phyloP scores from a whole-genome alignment of 1,140 invertebrate species.

The Trichomalopsis sarcophagae region DNA sequence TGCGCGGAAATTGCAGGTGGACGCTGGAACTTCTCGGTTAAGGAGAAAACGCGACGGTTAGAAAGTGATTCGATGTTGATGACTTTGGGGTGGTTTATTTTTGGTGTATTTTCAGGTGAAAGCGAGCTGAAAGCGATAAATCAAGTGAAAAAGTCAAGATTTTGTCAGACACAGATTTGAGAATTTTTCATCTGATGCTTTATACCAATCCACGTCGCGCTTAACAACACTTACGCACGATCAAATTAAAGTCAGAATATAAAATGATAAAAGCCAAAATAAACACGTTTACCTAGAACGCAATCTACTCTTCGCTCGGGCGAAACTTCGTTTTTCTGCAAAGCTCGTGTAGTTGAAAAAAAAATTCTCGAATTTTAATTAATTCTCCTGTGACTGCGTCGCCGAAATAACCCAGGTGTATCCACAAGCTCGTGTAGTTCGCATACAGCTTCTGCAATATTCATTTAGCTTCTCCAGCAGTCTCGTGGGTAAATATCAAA shows the following conservation, averaged over 20 bases:
- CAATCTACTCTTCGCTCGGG: background rate
- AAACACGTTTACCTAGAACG: background rate
- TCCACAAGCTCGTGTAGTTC: background rate
- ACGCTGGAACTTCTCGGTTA: background rate
- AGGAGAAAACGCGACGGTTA: background rate
- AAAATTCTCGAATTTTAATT: background rate
- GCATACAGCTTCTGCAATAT: conserved; percentile 9
- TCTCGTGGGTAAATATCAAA: conserved; percentile 3
- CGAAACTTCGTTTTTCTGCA: background rate
- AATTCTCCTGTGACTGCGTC: background rate
- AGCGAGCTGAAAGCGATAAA: too few relatives aligned
- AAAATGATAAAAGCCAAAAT: background rate
- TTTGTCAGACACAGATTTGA: too few relatives aligned
- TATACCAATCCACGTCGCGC: too few relatives aligned
- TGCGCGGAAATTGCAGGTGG: background rate
- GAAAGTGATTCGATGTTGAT: background rate
- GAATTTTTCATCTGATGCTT: too few relatives aligned
- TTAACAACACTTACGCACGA: too few relatives aligned
- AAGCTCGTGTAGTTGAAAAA: background rate
- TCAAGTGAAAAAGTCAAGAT: too few relatives aligned
- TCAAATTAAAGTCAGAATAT: background rate
- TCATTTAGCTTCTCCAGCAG: conserved; percentile 20
- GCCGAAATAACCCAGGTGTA: background rate
- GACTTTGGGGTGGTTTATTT: background rate
- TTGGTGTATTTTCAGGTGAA: background rate